Evolutionary conservation across 2,888 invertebrate genomes (phyloP).

Genomic region (Apamea epomidion): DNA sequence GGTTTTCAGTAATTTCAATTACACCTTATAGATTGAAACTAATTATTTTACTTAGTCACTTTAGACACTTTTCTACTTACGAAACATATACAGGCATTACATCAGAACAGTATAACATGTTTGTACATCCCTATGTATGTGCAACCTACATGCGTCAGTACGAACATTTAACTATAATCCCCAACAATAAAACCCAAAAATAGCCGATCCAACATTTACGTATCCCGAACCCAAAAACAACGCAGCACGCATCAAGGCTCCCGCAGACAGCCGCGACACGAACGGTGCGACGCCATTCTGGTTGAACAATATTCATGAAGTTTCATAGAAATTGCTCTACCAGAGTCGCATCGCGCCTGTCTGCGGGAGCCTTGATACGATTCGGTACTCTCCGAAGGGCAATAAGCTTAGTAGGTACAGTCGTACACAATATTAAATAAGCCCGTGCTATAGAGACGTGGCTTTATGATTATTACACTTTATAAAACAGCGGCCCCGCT

Average conservation of each 20-base stretch:
- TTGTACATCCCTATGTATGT: neutral
- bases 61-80: neutral
- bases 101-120: neutral
- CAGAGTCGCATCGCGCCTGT: neutral
- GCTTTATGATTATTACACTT: slow-evolving; percentile 89
- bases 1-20: neutral
- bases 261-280: neutral
- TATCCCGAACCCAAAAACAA: slow-evolving; percentile 27
- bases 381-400: slow-evolving; percentile 47
- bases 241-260: slow-evolving; percentile 26
- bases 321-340: neutral
- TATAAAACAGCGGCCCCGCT: slow-evolving; percentile 83
- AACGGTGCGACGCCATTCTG: neutral
- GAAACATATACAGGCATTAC: neutral
- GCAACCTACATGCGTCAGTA: slow-evolving; percentile 29
- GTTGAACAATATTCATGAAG: neutral
- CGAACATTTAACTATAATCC: slow-evolving; percentile 34
- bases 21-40: neutral
- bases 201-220: slow-evolving; percentile 31
- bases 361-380: slow-evolving; percentile 31
- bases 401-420: slow-evolving; percentile 59
- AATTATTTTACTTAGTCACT: neutral
- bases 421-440: slow-evolving; percentile 66
- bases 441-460: slow-evolving; percentile 65
- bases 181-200: slow-evolving; percentile 48